Evolutionary conservation across 1,140 invertebrate genomes (phyloP).

Genomic region (Babylonia areolata): DNA sequence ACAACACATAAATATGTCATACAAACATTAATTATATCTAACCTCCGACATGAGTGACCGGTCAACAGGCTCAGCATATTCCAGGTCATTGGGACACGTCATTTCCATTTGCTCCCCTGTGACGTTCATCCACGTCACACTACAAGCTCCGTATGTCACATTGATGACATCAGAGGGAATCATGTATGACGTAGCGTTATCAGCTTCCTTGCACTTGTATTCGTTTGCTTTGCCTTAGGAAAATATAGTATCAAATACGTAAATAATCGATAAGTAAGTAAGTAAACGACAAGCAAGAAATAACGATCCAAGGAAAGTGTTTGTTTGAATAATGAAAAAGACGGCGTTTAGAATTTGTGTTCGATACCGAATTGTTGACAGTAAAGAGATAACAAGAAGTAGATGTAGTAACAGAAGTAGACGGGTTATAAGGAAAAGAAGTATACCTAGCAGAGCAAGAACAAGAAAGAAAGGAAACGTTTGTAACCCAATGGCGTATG

Average conservation of each 20-base stretch:
- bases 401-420: too few species aligned
- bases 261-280: too few species aligned
- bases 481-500: too few species aligned
- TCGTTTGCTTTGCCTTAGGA: slow-evolving; percentile 7
- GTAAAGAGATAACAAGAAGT: too few species aligned
- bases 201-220: slow-evolving; percentile 8
- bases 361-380: too few species aligned
- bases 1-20: background rate
- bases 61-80: slow-evolving; percentile 23
- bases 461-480: too few species aligned
- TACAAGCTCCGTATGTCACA: slow-evolving; percentile 23
- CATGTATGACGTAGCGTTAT: background rate
- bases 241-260: background rate
- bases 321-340: too few species aligned
- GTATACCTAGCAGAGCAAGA: too few species aligned
- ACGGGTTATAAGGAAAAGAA: too few species aligned
- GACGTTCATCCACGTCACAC: slow-evolving; percentile 24
- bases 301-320: too few species aligned
- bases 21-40: background rate
- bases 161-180: background rate
- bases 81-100: slow-evolving; percentile 8
- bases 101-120: background rate
- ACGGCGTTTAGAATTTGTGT: too few species aligned
- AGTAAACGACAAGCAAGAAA: too few species aligned
- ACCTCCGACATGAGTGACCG: slow-evolving; percentile 28